A percentile compares a stretch with the other conserved stretches of the same genome.
Conservation (phyloP, 2,797 vertebrate species). For the Lepidocolaptes lacrymiger region DNA sequence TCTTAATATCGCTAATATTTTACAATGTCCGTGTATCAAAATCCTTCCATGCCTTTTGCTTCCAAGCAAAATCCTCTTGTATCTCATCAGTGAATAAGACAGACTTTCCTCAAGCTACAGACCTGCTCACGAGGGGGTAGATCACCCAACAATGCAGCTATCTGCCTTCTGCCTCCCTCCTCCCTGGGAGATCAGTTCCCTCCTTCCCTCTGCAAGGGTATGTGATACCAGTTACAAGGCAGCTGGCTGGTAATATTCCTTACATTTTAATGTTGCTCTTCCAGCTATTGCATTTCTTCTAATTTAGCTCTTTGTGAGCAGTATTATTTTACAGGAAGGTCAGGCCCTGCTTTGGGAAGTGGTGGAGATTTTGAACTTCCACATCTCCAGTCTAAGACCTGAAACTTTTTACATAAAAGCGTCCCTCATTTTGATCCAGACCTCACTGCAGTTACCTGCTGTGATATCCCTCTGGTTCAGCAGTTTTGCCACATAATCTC, state of each 20-base stretch:
- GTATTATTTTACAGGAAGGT: not conserved
- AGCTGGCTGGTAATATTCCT: not conserved
- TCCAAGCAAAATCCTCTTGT: not conserved
- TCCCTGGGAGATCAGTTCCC: not conserved
- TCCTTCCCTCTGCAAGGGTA: not conserved
- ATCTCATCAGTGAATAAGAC: not conserved
- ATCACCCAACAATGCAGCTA: not conserved
- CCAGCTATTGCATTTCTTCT: not conserved
- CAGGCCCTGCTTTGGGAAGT: not conserved
- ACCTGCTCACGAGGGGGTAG: not conserved
- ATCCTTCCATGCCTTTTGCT: not conserved
- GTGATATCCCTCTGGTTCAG: not conserved
- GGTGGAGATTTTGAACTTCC: not conserved
- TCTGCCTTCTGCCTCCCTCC: not conserved
- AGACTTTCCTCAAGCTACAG: not conserved
- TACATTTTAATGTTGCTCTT: not conserved
- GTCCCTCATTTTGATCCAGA: not conserved
- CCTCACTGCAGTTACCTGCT: not conserved
- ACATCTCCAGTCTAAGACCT: not conserved
- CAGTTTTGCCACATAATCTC: fast-evolving
- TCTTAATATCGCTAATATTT: not conserved
- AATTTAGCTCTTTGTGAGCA: not conserved
- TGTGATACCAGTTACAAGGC: not conserved
- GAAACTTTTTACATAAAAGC: not conserved
- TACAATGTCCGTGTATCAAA: not conserved